These are phyloP conservation scores for Drosophila gaucha DNA, from an alignment of 2,888 invertebrate species.

Conservation along the genomic window DNA sequence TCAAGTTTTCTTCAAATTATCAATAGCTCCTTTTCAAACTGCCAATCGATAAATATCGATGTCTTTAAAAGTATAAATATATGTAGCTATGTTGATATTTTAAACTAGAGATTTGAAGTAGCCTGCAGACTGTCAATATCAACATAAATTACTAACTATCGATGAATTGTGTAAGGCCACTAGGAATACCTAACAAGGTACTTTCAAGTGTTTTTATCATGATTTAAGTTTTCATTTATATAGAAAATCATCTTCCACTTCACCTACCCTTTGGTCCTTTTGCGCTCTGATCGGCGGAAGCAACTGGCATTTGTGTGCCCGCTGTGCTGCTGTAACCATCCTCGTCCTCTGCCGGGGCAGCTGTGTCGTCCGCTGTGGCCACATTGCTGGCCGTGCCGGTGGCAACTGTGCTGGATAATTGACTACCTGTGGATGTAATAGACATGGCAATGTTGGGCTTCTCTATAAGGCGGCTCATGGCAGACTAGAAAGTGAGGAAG, in stretches of 20 bases:
- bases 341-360: constrained; percentile 48
- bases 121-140: too few relatives aligned
- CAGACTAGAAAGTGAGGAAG: constrained; percentile 65
- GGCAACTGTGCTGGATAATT: constrained; percentile 63
- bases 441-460: constrained; percentile 84
- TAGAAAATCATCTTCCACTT: too few relatives aligned
- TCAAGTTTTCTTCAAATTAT: too few relatives aligned
- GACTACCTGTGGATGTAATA: constrained; percentile 79
- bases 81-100: too few relatives aligned
- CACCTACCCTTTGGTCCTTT: constrained; percentile 28
- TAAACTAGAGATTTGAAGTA: too few relatives aligned
- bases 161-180: too few relatives aligned
- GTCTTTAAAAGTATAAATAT: too few relatives aligned
- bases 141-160: too few relatives aligned
- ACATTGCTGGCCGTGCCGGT: constrained; percentile 23
- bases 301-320: neutral
- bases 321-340: constrained; percentile 28
- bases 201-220: too few relatives aligned
- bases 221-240: too few relatives aligned
- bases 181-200: too few relatives aligned
- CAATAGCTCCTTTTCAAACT: too few relatives aligned
- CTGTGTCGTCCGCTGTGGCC: constrained; percentile 32
- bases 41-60: neutral
- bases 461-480: constrained; percentile 84
- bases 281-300: constrained; percentile 16